Evolutionary conservation across 2,113 vertebrate genomes (phyloP).

Genomic region (Hemibagrus wyckioides): DNA sequence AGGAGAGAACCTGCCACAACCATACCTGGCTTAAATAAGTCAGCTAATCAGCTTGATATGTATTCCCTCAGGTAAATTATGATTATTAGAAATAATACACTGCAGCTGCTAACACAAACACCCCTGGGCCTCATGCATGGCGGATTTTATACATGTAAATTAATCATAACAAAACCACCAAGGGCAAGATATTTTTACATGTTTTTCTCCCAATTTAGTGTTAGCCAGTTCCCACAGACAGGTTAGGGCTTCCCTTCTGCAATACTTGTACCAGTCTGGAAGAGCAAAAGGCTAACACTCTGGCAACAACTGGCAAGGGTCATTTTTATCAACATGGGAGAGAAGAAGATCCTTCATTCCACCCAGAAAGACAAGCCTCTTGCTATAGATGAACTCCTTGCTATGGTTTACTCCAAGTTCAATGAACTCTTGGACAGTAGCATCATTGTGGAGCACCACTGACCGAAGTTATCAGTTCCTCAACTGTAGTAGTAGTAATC

Average conservation of each 20-base stretch:
- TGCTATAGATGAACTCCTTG: conserved; percentile 6
- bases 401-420: conserved; percentile 5
- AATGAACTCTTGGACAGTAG: conserved; percentile 7
- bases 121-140: not conserved
- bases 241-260: not conserved
- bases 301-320: conserved; percentile 6
- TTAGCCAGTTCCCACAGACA: not conserved
- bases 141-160: not conserved
- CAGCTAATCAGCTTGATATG: not conserved
- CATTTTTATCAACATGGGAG: not conserved
- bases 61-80: conserved; percentile 37
- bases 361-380: not conserved
- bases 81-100: conserved; percentile 47
- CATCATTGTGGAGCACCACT: not conserved
- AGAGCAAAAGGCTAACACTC: not conserved
- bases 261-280: not conserved
- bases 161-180: conserved; percentile 11
- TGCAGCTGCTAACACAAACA: conserved; percentile 21
- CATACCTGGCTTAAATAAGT: not conserved
- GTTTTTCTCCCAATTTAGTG: not conserved
- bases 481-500: not conserved
- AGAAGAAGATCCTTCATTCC: not conserved
- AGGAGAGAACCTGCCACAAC: not conserved
- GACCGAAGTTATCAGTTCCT: not conserved
- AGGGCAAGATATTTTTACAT: not conserved